Base-by-base conservation (phyloP, 2,797 vertebrate genomes). In the Gymnoscopelus braueri region DNA sequence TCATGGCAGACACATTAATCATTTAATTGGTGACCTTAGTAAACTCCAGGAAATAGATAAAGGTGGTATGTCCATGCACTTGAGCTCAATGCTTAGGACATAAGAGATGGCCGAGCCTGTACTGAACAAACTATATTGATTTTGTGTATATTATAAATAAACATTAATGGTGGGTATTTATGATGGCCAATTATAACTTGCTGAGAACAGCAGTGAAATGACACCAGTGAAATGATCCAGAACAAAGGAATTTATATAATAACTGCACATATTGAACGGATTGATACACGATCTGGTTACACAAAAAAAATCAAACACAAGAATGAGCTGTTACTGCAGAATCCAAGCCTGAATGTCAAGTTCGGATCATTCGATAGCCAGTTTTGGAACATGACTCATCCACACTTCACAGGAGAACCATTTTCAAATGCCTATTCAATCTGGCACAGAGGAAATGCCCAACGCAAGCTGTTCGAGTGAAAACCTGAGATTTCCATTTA, bases 1-100 rank as follows among this genome's bases (percentile, higher is more conserved):
- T 86, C 14, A 90, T 86, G 51, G 44, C 3, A 52, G 73, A 15
- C 26, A 52, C 62, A 85, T 90, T 55, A 81, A 84, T 86, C 81
- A 89, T 90, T 44, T 55, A 83, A 85, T 80, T 53, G 53, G 60
- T 77, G 69, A 81, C 63, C 8, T 1, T 52, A 67, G 44, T 75
- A 74, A 78, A 83, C 68, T 60, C 58, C 69, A 76, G 44, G 69
- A 63, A 71, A 55, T 72, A 72, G 64, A 74, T 65, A 72, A 54
- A 82, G 23, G 68, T 60, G 23, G 44, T 32, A 7, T 19, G 29
- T 32, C 26, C 5, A 52, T 49, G 44, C 19, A 60, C 52, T 53
- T 65, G 4, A 59, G 57, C 60, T 73, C 6, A 65, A 0, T 44
- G 23, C 57, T 70, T 39, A 55, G 67, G 29, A 63, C 19, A 29